These are phyloP conservation scores for Elgaria multicarinata DNA, from an alignment of 2,113 vertebrate species.

Conservation along the genomic window DNA sequence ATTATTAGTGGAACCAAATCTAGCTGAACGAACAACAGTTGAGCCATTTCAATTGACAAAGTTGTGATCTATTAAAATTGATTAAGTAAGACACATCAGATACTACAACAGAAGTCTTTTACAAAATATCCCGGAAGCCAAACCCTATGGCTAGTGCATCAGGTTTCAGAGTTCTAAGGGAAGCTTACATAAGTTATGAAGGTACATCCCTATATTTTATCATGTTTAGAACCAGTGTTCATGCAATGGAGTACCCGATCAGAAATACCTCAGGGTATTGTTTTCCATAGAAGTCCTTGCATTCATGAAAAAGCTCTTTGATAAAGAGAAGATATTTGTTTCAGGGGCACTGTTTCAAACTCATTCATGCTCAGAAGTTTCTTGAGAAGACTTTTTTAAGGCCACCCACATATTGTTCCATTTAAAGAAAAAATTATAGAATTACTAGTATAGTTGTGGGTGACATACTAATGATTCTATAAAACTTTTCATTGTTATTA, in stretches of 20 bases:
- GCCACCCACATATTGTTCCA: slow-evolving; percentile 79
- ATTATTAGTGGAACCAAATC: slow-evolving; percentile 79
- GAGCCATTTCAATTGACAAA: slow-evolving; percentile 69
- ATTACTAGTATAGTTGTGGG: slow-evolving; percentile 79
- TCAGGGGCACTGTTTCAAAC: slow-evolving; percentile 78
- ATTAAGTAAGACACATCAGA: slow-evolving; percentile 72
- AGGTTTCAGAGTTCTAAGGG: slow-evolving; percentile 72
- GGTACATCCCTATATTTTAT: slow-evolving; percentile 66
- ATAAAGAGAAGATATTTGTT: slow-evolving; percentile 80
- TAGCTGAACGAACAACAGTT: slow-evolving; percentile 75
- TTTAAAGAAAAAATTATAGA: slow-evolving; percentile 83
- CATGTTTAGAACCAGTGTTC: slow-evolving; percentile 44
- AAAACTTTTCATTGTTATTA: slow-evolving; percentile 77
- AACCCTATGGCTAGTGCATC: slow-evolving; percentile 66
- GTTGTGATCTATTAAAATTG: slow-evolving; percentile 80
- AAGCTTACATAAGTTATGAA: slow-evolving; percentile 66
- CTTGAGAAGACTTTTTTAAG: slow-evolving; percentile 78
- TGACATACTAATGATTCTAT: slow-evolving; percentile 81
- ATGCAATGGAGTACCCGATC: slow-evolving; percentile 42
- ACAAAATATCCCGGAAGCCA: slow-evolving; percentile 73
- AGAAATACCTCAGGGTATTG: slow-evolving; percentile 71
- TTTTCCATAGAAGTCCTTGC: slow-evolving; percentile 78
- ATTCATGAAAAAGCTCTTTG: slow-evolving; percentile 79
- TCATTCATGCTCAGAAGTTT: slow-evolving; percentile 76
- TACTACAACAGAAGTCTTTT: slow-evolving; percentile 72